These are phyloP conservation scores for Drosophila anceps DNA, from an alignment of 2,888 invertebrate genomes.

Conservation along the genomic window DNA sequence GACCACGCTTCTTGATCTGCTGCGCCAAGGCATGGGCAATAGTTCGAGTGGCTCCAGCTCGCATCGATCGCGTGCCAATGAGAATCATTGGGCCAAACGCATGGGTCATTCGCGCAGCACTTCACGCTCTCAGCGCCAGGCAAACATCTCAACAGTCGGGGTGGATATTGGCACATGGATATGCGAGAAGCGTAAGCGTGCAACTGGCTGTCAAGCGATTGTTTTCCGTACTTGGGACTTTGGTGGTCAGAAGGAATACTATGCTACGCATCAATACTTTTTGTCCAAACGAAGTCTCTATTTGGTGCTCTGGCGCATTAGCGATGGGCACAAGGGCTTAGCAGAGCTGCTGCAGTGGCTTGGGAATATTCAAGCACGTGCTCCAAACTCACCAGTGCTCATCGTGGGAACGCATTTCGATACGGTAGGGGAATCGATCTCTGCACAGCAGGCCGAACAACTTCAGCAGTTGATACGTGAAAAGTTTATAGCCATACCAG, in stretches of 20 bases:
- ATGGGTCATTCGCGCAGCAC: conserved; percentile 96
- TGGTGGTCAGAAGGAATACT: conserved; percentile 98
- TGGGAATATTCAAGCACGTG: conserved; percentile 96
- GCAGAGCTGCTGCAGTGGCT: conserved; percentile 97
- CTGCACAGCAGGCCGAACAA: conserved; percentile 87
- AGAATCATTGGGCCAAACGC: conserved; percentile 96
- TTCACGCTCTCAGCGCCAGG: conserved; percentile 89
- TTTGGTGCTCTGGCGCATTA: conserved; percentile 97
- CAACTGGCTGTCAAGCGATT: conserved; percentile 91
- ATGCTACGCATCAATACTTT: conserved; percentile 99
- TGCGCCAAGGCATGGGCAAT: conserved; percentile 92
- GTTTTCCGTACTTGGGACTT: conserved; percentile 99
- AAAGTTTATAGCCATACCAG: conserved; percentile 95
- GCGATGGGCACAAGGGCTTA: conserved; percentile 95
- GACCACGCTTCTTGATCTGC: conserved; percentile 95
- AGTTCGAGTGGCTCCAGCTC: conserved; percentile 86
- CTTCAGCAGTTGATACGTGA: conserved; percentile 95
- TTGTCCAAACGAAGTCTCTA: conserved; percentile 97
- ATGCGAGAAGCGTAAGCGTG: conserved; percentile 93
- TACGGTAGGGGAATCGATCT: conserved; percentile 87
- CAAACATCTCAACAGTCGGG: conserved; percentile 96
- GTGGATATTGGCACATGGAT: conserved; percentile 98
- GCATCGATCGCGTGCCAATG: conserved; percentile 87
- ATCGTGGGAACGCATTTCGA: conserved; percentile 99
- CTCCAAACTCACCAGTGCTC: conserved; percentile 97